Base-by-base conservation (phyloP, 2,888 invertebrate genomes). In the Drosophila mercatorum region DNA sequence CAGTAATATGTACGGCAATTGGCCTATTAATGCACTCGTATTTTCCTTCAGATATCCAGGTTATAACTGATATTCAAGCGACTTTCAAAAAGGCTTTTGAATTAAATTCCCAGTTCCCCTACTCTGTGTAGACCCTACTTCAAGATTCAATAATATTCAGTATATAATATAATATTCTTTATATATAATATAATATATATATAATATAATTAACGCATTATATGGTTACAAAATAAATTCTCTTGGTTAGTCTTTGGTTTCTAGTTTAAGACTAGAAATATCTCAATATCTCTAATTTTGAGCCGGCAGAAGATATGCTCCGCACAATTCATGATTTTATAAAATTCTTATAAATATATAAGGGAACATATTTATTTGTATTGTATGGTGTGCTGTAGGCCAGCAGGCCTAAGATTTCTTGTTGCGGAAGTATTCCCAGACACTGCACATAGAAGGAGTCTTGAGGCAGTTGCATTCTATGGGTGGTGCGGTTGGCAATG, bases 371-470 rank as follows among this genome's bases (percentile, higher is more conserved):
- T 46, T 12, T 3, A 46, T 12, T 8, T 14, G 3, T 28, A 31
- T 22, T 22, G 22, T 22, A 22, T 22, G 22, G 2, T 22, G 22
- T 22, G 22, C 22, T 2, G 3, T 34, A 49, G 49, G 47, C n/a
- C 31, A 10, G n/a, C 17, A 10, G 31, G 6, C 17, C 12, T 81
- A 89, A 0, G 72, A 84, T 41, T 84, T 89, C 22, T 59, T 79
- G n/a, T 72, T 74, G 4, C 85, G 81, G 38, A n/a, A 80, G 31
- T 84, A 87, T 56, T 76, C 75, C 85, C 85, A 86, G 1, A 87
- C 72, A 34, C 46, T 44, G 55, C 85, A 86, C 88, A 89, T 87
- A 10, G 80, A 72, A 1, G 81, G 79, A 2, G 52, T 72, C 7
- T 74, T 57, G 0, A 83, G 68, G 56, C 89, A 86, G 14, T 71